These are phyloP conservation scores for Microplitis manilae DNA, from an alignment of 2,888 invertebrate genomes.

Conservation along the genomic window DNA sequence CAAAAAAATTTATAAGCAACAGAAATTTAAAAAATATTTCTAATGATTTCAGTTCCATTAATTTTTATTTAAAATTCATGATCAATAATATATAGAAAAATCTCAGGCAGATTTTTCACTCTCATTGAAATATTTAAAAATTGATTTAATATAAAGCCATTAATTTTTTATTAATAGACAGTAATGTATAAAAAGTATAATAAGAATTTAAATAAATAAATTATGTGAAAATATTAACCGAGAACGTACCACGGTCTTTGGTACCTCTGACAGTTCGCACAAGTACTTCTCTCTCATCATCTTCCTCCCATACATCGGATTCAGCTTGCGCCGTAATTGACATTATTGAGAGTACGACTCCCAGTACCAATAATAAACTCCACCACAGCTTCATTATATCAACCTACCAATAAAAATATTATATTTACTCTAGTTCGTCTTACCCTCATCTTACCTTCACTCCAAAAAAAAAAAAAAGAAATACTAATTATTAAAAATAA, in stretches of 20 bases:
- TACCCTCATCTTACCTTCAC: background rate
- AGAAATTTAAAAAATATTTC: too few species aligned
- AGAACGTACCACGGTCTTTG: conserved; percentile 78
- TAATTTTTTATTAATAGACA: too few species aligned
- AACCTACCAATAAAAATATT: conserved; percentile 41
- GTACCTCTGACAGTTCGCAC: conserved; percentile 86
- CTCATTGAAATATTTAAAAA: too few species aligned
- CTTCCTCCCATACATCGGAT: conserved; percentile 83
- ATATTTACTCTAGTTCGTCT: conserved; percentile 3
- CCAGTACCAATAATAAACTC: conserved; percentile 66
- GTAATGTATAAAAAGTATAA: background rate
- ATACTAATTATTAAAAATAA: background rate
- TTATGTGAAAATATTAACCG: background rate
- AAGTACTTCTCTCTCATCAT: conserved; percentile 84
- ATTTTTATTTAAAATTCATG: too few species aligned
- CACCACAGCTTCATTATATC: conserved; percentile 68
- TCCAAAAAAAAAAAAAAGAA: background rate
- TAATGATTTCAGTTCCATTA: too few species aligned
- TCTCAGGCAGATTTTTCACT: too few species aligned
- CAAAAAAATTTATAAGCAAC: too few species aligned
- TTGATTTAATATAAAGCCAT: too few species aligned
- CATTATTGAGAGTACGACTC: conserved; percentile 75
- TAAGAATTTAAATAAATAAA: conserved; percentile 19
- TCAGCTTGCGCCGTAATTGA: conserved; percentile 74
- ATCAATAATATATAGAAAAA: too few species aligned